Percentiles rank a stretch among this genome's conserved stretches.
Conservation (phyloP, 2,113 vertebrate species). For the Sciurus niger region DNA sequence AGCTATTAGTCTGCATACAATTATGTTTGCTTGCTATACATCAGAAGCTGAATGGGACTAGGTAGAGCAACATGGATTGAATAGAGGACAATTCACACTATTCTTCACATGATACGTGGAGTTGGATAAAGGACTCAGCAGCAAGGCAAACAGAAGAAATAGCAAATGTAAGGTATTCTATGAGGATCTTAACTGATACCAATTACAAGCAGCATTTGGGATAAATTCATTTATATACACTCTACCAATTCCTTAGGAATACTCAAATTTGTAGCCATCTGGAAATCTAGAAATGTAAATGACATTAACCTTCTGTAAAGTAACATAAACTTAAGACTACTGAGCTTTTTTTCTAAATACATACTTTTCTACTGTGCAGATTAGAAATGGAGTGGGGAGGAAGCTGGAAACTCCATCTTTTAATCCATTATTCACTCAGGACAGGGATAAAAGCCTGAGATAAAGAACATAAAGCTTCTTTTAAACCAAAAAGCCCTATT, state of each 20-base stretch:
- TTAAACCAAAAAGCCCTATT: conserved; percentile 4
- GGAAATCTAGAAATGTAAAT: conserved; percentile 42
- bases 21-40: not conserved
- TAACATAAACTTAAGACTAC: not conserved
- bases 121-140: not conserved
- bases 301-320: not conserved
- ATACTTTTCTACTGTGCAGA: conserved; percentile 55
- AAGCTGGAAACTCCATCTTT: not conserved
- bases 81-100: not conserved
- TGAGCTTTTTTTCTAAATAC: not conserved
- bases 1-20: conserved; percentile 8
- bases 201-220: not conserved
- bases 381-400: not conserved
- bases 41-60: not conserved
- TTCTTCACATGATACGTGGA: not conserved
- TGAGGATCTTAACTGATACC: not conserved
- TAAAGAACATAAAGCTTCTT: conserved; percentile 34
- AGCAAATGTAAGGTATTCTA: not conserved
- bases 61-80: not conserved
- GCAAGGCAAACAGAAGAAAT: not conserved
- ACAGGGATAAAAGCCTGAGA: conserved; percentile 49
- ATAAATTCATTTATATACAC: conserved; percentile 21
- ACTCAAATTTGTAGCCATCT: conserved; percentile 41
- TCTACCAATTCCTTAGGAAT: not conserved
- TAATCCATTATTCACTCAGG: conserved; percentile 62